phyloP scores from a whole-genome alignment of 2,113 vertebrate species.

The Phalacrocorax brasilianus region DNA sequence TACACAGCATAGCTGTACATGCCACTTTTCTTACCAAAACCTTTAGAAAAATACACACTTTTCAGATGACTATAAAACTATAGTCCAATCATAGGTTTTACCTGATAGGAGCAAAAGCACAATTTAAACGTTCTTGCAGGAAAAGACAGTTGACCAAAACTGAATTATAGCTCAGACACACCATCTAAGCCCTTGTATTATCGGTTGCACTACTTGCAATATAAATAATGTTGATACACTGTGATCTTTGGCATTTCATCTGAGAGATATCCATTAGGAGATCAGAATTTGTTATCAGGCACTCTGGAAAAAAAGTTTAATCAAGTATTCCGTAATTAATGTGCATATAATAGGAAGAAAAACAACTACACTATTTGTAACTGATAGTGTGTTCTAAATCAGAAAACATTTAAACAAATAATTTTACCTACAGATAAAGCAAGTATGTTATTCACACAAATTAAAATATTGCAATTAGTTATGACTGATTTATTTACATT shows the following conservation, averaged over 20 bases:
- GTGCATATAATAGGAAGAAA: neutral
- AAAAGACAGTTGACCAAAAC: neutral
- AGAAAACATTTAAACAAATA: neutral
- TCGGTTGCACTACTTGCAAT: neutral
- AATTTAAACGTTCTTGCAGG: neutral
- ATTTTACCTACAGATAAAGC: neutral
- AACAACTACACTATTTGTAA: neutral
- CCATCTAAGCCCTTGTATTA: neutral
- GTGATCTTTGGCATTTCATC: neutral
- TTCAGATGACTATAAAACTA: neutral
- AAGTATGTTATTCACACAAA: neutral
- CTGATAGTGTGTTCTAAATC: neutral
- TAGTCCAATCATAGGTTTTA: neutral
- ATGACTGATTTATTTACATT: neutral
- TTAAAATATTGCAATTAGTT: neutral
- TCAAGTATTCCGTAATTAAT: neutral
- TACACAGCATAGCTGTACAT: neutral
- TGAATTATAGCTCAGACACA: neutral
- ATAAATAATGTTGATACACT: neutral
- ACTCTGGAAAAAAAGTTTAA: neutral
- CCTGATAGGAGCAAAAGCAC: neutral
- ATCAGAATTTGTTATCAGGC: neutral
- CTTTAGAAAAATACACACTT: neutral
- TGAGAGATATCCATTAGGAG: neutral
- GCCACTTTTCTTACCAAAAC: neutral